phyloP scores from a whole-genome alignment of 2,797 vertebrate species.

The Coranthus polyacanthus region DNA sequence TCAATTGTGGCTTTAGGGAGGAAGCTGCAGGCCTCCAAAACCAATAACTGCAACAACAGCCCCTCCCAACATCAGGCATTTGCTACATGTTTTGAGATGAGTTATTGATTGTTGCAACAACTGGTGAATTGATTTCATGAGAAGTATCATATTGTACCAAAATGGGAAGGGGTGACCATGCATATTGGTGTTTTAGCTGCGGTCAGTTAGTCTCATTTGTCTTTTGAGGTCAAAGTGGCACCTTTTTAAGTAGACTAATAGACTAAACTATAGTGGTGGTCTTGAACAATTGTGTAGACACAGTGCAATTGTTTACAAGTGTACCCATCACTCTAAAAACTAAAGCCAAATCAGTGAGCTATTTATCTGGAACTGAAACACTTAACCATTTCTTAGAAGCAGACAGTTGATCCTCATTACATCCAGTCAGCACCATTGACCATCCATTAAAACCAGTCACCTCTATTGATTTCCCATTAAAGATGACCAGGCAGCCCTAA shows the following conservation, averaged over 20 bases:
- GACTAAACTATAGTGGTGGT: slow-evolving; percentile 20
- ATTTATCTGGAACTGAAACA: slow-evolving; percentile 55
- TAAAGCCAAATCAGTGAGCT: slow-evolving; percentile 19
- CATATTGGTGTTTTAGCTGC: background rate
- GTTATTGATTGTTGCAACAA: slow-evolving; percentile 68
- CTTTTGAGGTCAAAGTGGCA: slow-evolving; percentile 5
- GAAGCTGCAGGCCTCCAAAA: slow-evolving; percentile 55
- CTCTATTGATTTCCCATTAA: slow-evolving; percentile 69
- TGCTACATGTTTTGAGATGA: slow-evolving; percentile 53
- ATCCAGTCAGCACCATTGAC: slow-evolving; percentile 51
- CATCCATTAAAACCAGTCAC: slow-evolving; percentile 70
- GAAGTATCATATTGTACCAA: slow-evolving; percentile 37
- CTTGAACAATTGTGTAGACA: slow-evolving; percentile 15
- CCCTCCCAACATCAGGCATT: slow-evolving; percentile 31
- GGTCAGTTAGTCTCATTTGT: slow-evolving; percentile 11
- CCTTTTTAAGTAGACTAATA: slow-evolving; percentile 43
- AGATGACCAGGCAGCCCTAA: slow-evolving; percentile 47
- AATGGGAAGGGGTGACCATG: background rate
- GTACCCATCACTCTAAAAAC: slow-evolving; percentile 15
- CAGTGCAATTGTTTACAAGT: background rate
- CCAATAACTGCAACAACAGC: slow-evolving; percentile 51
- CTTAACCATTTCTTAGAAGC: slow-evolving; percentile 47
- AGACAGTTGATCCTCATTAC: slow-evolving; percentile 62
- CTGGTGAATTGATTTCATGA: slow-evolving; percentile 47
- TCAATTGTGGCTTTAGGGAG: slow-evolving; percentile 61